Evolutionary conservation across 2,888 invertebrate genomes (phyloP), one percentile per base, ranked within the genome.

Genomic region (Cenopis cana): DNA sequence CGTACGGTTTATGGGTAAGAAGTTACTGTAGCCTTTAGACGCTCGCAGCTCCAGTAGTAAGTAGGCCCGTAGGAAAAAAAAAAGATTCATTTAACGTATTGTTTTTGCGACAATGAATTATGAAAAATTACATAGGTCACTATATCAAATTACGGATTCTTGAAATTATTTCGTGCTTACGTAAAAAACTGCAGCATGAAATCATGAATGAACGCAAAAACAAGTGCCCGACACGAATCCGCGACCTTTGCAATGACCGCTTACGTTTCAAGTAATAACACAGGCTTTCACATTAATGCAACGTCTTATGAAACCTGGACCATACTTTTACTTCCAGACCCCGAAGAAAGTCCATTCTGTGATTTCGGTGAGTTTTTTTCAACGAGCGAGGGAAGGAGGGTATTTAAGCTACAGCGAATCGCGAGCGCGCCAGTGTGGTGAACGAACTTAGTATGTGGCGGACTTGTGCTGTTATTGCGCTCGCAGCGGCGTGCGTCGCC

Each of bases 401-500:
- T 92, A 92, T 91, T 88, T 90, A 93, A 90, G 85, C 79, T 81
- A 80, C 82, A 82, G 81, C 76, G 73, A 76, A 75, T 77, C 80
- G 85, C 81, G 86, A 83, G 84, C 87, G 83, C 87, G 87, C 59
- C 92, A 91, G 89, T 91, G 79, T 81, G 77, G 77, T 81, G 80
- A 79, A 83, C 82, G 79, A 78, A 88, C 89, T 79, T 81, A 81
- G 81, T 50, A 93, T 93, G 93, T 89, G 90, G 86, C 85, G 90
- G 85, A 85, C 88, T 79, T 81, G 85, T 74, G 80, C 82, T 24
- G 73, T 92, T 70, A 75, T 92, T 69, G 81, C 89, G 72, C 78
- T 91, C 67, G 93, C 94, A 82, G 91, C 92, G 75, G 93, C 94
- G 78, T 94, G 95, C 78, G 84, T 91, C 83, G 95, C 96, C 78